Base-by-base conservation (phyloP, 2,113 vertebrate species). In the Loxodonta africana region DNA sequence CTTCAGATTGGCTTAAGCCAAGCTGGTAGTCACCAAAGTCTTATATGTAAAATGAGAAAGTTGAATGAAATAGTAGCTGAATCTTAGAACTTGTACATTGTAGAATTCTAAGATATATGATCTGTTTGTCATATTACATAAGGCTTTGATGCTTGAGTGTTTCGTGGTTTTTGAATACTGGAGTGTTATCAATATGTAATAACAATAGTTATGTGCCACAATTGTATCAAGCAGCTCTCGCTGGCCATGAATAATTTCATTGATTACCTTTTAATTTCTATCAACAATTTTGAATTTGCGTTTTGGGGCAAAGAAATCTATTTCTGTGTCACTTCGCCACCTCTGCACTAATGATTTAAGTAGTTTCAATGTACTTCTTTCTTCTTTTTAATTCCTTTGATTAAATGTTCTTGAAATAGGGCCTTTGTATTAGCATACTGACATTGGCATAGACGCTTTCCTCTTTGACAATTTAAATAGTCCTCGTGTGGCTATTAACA, bases 11-110 rank as follows among this genome's bases (percentile, higher is more conserved):
- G 84, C 41, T 74, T 95, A 82, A 89, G 73, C 69, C 53, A 94
- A 96, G 26, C 83, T 91, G 81, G 67, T 53, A 3, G 60, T 93
- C 74, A 89, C 57, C 82, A 37, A 92, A 81, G 71, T 77, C 80
- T 95, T 78, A n/a, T 23, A 46, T 95, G 80, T 84, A 88, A 97
- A 89, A 69, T 33, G 41, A 95, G 77, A 69, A 95, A 10, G n/a
- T 86, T 62, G 41, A 97, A 91, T 15, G 85, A 41, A 96, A 69
- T 92, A 74, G 67, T 92, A 94, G 9, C n/a, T 76, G 74, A 76
- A 48, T 74, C 63, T 71, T 89, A 51, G 53, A 76, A 57, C n/a
- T 92, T 90, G 5, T 73, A 8, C 12, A 9, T n/a, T 78, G 44
- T 37, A 82, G 51, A 94, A 83, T 85, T 90, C 37, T 60, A 60